A percentile compares a stretch with the other conserved stretches of the same genome.
Evolutionary conservation across 2,113 vertebrate genomes (phyloP).

Genomic region (Genyomyrus donnyi): DNA sequence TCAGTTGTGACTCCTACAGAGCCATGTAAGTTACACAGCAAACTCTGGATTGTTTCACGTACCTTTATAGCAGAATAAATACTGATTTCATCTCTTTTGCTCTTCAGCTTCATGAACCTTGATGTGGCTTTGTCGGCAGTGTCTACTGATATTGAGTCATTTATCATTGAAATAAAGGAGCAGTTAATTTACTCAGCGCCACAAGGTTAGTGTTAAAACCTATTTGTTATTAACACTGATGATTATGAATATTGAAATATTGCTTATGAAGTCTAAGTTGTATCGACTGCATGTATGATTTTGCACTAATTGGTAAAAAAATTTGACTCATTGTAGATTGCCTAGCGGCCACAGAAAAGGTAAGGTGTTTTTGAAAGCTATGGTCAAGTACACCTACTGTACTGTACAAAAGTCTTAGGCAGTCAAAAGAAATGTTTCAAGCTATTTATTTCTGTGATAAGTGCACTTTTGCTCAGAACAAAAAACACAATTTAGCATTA

Average conservation of each 20-base stretch:
- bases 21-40: slow-evolving; percentile 42
- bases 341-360: background rate
- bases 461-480: background rate
- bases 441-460: background rate
- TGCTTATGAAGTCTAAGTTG: background rate
- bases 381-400: background rate
- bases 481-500: background rate
- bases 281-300: background rate
- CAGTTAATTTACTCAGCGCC: slow-evolving; percentile 31
- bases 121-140: slow-evolving; percentile 29
- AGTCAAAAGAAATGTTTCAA: background rate
- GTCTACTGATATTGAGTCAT: slow-evolving; percentile 9
- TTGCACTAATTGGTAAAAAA: background rate
- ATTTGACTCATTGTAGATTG: background rate
- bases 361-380: background rate
- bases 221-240: background rate
- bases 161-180: slow-evolving; percentile 28
- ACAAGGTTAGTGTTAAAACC: slow-evolving; percentile 34
- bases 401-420: background rate
- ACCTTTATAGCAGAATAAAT: background rate
- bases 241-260: background rate
- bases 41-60: background rate
- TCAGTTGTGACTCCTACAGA: slow-evolving; percentile 46
- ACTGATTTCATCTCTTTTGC: background rate
- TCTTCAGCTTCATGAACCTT: slow-evolving; percentile 42